Percentiles rank a stretch among this genome's conserved stretches.
These are phyloP conservation scores for Psilopsiagon aurifrons DNA, from an alignment of 2,113 vertebrate species.

Conservation along the genomic window DNA sequence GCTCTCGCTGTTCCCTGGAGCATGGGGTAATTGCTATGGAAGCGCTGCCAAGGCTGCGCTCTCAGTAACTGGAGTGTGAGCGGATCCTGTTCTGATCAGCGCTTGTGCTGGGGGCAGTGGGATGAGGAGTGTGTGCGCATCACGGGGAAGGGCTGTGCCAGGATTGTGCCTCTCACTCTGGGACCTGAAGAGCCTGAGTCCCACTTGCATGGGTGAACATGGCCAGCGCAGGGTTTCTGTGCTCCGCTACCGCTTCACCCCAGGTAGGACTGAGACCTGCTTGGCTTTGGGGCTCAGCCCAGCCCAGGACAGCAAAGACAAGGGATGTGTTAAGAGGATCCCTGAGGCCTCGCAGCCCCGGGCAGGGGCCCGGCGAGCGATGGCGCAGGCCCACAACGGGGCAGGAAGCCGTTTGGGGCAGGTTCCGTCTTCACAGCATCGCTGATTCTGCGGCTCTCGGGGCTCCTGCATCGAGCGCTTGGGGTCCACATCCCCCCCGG, in stretches of 20 bases:
- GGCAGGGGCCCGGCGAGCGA: accelerated
- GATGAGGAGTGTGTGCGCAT: neutral
- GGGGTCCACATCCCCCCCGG: accelerated
- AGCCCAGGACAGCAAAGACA: accelerated
- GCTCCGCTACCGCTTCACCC: neutral
- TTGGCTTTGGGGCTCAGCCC: neutral
- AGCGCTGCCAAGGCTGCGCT: constrained; percentile 23
- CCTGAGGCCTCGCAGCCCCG: neutral
- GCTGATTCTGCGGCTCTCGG: accelerated
- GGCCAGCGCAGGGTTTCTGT: neutral
- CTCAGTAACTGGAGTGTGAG: constrained; percentile 31
- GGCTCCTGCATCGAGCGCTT: accelerated
- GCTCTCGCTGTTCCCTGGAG: constrained; percentile 57
- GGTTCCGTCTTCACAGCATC: neutral
- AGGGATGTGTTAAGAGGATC: accelerated
- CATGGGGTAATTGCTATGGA: neutral
- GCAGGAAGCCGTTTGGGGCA: constrained; percentile 24
- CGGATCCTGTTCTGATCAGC: neutral
- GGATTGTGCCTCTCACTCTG: neutral
- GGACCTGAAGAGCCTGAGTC: neutral
- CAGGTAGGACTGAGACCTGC: accelerated
- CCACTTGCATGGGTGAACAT: accelerated
- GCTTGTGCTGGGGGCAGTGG: neutral
- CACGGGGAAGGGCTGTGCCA: neutral
- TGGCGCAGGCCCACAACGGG: neutral